Evolutionary conservation across 2,113 vertebrate genomes (phyloP).

Genomic region (Vireo altiloquus): DNA sequence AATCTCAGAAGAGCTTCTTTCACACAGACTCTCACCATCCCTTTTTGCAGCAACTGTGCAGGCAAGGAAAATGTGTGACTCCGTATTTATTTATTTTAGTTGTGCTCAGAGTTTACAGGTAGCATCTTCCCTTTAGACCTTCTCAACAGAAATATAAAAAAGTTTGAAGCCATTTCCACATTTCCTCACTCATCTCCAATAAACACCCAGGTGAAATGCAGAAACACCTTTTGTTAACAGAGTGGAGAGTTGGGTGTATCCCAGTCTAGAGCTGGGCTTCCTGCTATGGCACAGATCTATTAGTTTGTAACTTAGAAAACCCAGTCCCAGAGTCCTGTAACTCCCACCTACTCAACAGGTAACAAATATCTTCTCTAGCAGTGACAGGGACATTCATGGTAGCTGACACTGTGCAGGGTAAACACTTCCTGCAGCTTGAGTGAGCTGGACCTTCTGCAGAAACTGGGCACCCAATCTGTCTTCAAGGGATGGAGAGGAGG

Average conservation of each 20-base stretch:
- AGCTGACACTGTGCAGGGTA: not conserved
- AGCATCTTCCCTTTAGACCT: conserved; percentile 58
- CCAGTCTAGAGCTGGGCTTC: not conserved
- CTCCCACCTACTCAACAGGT: not conserved
- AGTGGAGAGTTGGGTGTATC: not conserved
- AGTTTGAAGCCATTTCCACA: conserved; percentile 18
- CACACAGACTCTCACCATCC: not conserved
- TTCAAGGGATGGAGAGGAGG: conserved; percentile 1
- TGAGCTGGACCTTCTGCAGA: not conserved
- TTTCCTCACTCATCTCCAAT: not conserved
- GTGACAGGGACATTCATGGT: not conserved
- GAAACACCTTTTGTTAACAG: conserved; percentile 8
- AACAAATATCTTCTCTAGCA: not conserved
- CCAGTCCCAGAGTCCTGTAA: not conserved
- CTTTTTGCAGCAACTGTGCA: not conserved
- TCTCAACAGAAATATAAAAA: conserved; percentile 59
- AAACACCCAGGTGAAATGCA: conserved; percentile 21
- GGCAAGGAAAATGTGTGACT: conserved; percentile 7
- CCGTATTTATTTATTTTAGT: conserved; percentile 31
- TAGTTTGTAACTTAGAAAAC: not conserved
- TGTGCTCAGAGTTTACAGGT: conserved; percentile 61
- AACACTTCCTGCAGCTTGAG: not conserved
- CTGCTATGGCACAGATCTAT: not conserved
- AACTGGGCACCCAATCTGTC: not conserved
- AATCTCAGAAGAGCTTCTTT: not conserved